Conservation (phyloP, 2,797 vertebrate species). For the Balearica regulorum region DNA sequence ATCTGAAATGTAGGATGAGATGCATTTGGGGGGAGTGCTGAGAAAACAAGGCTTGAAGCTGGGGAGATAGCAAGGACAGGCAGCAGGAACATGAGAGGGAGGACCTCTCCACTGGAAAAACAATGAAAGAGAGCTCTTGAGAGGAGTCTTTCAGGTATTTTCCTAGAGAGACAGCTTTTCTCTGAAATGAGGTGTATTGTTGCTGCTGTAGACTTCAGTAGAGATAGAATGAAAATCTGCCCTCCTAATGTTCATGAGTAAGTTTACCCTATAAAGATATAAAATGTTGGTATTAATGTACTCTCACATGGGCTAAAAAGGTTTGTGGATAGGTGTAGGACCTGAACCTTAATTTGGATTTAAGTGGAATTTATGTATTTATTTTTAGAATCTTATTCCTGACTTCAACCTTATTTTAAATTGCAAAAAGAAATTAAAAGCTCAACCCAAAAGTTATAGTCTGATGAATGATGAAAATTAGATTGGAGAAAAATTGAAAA, state of each 20-base stretch:
- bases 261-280: neutral
- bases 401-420: neutral
- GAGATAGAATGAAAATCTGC: neutral
- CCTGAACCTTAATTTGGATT: neutral
- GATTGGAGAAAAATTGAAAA: neutral
- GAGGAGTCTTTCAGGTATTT: neutral
- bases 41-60: neutral
- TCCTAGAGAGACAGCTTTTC: neutral
- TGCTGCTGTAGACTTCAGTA: neutral
- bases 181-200: neutral
- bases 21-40: neutral
- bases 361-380: neutral
- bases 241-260: neutral
- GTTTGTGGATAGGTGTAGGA: neutral
- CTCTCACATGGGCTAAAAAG: neutral
- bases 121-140: neutral
- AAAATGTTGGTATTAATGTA: neutral
- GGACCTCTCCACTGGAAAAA: neutral
- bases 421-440: neutral
- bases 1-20: neutral
- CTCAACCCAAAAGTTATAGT: neutral
- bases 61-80: neutral
- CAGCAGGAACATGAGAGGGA: neutral
- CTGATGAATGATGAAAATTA: neutral
- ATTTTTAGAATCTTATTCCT: neutral